Conservation (phyloP, 2,113 vertebrate genomes). For the Lichenostomus cassidix region DNA sequence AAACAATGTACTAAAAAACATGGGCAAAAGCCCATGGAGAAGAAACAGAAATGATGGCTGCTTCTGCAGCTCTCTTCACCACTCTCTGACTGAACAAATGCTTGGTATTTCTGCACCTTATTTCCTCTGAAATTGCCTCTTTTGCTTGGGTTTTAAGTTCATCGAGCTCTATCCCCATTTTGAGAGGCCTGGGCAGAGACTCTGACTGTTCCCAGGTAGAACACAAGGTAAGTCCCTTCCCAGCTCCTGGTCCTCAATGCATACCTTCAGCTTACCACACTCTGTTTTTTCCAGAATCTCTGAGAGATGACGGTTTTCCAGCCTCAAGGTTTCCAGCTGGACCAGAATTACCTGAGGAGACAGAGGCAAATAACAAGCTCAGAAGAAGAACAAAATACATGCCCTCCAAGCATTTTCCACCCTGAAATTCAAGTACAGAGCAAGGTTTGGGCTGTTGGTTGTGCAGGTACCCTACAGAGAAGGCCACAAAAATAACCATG, state of each 20-base stretch:
- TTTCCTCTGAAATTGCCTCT: neutral
- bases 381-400: neutral
- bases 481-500: neutral
- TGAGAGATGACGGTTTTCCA: conserved; percentile 84
- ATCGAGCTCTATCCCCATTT: neutral
- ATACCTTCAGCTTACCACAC: conserved; percentile 74
- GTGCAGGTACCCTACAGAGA: neutral
- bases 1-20: neutral
- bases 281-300: conserved; percentile 77
- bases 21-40: neutral
- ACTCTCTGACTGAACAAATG: neutral
- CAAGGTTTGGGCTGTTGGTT: neutral
- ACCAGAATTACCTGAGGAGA: conserved; percentile 76
- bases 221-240: neutral
- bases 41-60: neutral
- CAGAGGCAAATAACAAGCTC: neutral
- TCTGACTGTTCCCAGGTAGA: neutral
- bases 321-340: conserved; percentile 83
- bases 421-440: neutral
- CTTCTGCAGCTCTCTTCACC: neutral
- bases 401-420: neutral
- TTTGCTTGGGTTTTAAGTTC: neutral
- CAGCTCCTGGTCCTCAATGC: neutral
- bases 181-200: neutral
- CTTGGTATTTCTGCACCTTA: neutral